Base-by-base conservation (phyloP, 2,797 vertebrate genomes). In the Coendou prehensilis region DNA sequence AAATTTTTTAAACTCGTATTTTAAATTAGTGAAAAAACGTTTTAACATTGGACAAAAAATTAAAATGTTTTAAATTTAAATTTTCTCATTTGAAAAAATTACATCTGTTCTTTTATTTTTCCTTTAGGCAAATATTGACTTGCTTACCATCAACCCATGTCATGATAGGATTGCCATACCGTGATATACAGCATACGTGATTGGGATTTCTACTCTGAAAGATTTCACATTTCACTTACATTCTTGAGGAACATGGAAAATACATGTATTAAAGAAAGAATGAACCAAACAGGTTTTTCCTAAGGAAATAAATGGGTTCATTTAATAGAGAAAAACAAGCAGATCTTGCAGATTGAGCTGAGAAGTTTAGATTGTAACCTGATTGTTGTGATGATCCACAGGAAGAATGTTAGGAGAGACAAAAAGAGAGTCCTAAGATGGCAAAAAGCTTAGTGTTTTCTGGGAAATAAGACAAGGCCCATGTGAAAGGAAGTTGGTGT, bases 11-110 rank as follows among this genome's bases (percentile, higher is more conserved):
- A 30, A 63, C 3, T 64, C 20, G 15, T 1, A 41, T 87, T 52
- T 79, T 83, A 41, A 59, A 6, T 90, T 81, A 69, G 1, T 50
- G n/a, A 82, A 91, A 67, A 57, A 85, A 1, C 0, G 22, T 2
- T 15, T 64, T 64, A 81, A 20, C 14, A 54, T 45, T 56, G 22
- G 56, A 10, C 2, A 30, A 47, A 56, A 13, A 56, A 7, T 28
- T 33, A 17, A 73, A 10, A 17, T 50, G 86, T 8, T 69, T 18
- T 52, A 85, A 87, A 26, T 15, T 28, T 61, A 18, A 71, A 28
- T 59, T 78, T 81, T 10, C 28, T 95, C 26, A 63, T 71, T 73
- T 91, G 54, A 75, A 93, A 87, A 93, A 67, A 76, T 9, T 18
- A 79, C 47, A 5, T 59, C 64, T 10, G 28, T 75, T 56, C 14